Evolutionary conservation across 2,797 vertebrate species (phyloP), one percentile per base, ranked within the genome.

Genomic region (Sebastes flavidus): DNA sequence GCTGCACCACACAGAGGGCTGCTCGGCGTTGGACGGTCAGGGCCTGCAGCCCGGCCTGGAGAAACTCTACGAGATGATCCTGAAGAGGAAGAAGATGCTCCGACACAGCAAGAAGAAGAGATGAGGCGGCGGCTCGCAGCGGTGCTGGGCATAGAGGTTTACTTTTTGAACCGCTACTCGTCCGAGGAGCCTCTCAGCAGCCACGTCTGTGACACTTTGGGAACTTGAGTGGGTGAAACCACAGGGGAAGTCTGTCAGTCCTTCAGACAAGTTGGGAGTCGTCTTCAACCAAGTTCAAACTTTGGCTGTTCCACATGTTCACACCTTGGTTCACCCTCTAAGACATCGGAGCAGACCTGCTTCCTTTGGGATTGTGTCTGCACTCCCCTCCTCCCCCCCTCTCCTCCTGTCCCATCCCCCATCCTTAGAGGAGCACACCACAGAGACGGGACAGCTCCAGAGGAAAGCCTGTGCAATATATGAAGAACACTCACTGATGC

Each of bases 51-150:
- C 88, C 0, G 96, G 94, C 65, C 92, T 97, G 29, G 96, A 96
- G 82, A 95, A 94, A 7, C 93, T 97, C n/a, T 94, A 96, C 0
- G 94, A 97, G 66, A 96, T 97, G 96, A 96, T 97, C 54, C 91
- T 96, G 22, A 95, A 92, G 83, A 94, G 95, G 81, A 96, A 95
- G 87, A 97, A 94, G 87, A 87, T 91, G 22, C 89, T 94, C 10
- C 87, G 96, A 27, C 87, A 88, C 52, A 91, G 94, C 93, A 95
- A 91, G 87, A 96, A 94, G 90, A 95, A 93, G 86, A 95, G 93
- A 93, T 96, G 95, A 96, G 24, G 49, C 10, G 1, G 9, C 3
- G 10, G n/a, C 2, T 5, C 0, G 3, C 20, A 11, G 58, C 3
- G 0, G 18, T 29, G 30, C 24, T 6, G 42, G 14, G 4, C 4